Evolutionary conservation across 2,113 vertebrate genomes (phyloP).

Genomic region (Menura novaehollandiae): DNA sequence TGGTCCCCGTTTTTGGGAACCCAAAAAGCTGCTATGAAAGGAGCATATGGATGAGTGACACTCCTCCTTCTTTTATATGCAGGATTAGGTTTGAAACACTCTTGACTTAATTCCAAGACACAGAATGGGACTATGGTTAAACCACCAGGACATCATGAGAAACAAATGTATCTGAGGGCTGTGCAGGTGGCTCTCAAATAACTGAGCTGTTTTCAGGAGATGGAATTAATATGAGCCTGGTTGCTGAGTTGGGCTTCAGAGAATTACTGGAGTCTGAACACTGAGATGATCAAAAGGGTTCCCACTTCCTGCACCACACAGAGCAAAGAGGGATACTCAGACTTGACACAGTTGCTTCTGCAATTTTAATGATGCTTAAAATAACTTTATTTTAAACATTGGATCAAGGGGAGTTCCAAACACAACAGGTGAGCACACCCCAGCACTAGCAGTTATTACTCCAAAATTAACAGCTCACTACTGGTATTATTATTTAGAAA

Average conservation of each 20-base stretch:
- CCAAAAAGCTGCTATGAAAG: not conserved
- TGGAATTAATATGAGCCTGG: not conserved
- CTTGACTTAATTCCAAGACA: not conserved
- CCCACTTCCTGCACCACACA: not conserved
- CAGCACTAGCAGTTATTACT: not conserved
- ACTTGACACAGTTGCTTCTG: not conserved
- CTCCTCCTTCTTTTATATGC: not conserved
- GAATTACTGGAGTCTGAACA: not conserved
- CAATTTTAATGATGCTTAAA: not conserved
- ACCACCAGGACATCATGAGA: not conserved
- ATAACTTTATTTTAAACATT: not conserved
- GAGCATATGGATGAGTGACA: not conserved
- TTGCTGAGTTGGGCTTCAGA: not conserved
- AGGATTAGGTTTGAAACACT: not conserved
- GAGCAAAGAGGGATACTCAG: not conserved
- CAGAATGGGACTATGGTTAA: not conserved
- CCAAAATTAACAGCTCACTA: not conserved
- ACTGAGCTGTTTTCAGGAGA: not conserved
- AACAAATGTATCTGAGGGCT: not conserved
- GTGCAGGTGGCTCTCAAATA: conserved; percentile 33
- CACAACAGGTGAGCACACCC: not conserved
- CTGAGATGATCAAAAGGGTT: conserved; percentile 3
- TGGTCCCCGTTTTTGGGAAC: not conserved
- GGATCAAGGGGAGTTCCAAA: not conserved
- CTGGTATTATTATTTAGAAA: not conserved